Conservation (phyloP, 2,888 invertebrate genomes). For the Chalcosyrphus nemorum region DNA sequence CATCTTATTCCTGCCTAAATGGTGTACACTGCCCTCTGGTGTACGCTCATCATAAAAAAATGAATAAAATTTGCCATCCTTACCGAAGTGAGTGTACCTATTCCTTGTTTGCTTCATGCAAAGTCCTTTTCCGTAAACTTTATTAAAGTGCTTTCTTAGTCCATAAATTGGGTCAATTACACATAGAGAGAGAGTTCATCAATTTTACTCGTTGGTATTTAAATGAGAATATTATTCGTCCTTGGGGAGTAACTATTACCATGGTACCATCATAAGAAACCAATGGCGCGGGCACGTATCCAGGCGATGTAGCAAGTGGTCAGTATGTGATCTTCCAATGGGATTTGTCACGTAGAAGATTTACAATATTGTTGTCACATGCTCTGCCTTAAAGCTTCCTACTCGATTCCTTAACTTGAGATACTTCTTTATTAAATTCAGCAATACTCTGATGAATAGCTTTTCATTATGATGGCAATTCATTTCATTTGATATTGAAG, state of each 20-base stretch:
- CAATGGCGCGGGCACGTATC: not conserved
- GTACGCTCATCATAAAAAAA: too few species aligned
- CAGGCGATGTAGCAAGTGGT: not conserved
- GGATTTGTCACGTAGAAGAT: not conserved
- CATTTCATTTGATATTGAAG: not conserved
- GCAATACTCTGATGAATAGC: not conserved
- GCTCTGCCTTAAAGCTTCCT: not conserved
- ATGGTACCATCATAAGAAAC: not conserved
- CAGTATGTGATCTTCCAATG: not conserved
- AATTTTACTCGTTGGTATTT: not conserved
- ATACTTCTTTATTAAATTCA: not conserved
- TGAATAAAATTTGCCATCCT: too few species aligned
- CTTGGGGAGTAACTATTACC: not conserved
- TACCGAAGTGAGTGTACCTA: too few species aligned
- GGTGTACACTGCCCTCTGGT: too few species aligned
- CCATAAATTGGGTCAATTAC: not conserved
- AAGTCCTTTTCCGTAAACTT: too few species aligned
- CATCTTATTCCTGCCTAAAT: too few species aligned
- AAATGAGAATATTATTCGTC: not conserved
- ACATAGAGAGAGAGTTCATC: too few species aligned
- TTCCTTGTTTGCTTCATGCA: too few species aligned
- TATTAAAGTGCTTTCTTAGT: not conserved
- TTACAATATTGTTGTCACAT: not conserved
- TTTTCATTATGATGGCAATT: not conserved
- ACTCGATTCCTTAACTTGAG: not conserved